Conservation (phyloP, 2,888 invertebrate species). For the Andrena trimmerana region DNA sequence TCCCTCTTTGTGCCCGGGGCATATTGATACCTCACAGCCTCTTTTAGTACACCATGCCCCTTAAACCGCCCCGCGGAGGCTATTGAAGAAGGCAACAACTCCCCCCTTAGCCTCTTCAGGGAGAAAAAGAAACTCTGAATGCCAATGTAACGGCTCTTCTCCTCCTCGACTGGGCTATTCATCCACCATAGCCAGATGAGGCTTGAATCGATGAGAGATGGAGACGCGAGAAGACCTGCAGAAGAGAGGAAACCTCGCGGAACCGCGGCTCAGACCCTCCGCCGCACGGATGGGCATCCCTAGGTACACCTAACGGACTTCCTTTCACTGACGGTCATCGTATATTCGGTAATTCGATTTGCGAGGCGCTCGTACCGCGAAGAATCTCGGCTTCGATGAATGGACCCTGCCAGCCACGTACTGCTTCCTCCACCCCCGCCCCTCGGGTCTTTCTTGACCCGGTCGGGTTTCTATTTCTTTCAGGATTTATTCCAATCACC, state of each 20-base stretch:
- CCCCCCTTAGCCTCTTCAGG: not conserved
- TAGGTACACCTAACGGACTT: constrained; percentile 84
- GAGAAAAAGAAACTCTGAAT: not conserved
- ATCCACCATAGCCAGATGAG: constrained; percentile 56
- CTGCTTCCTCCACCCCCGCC: constrained; percentile 13
- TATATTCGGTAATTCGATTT: constrained; percentile 78
- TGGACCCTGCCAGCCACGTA: constrained; percentile 37
- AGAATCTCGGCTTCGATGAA: constrained; percentile 58
- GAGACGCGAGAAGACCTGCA: constrained; percentile 82
- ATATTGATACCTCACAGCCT: not conserved
- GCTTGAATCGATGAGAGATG: constrained; percentile 69
- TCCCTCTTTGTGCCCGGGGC: not conserved
- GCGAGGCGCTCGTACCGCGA: constrained; percentile 40
- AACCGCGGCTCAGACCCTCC: constrained; percentile 79
- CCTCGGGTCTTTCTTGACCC: no score
- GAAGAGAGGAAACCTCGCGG: constrained; percentile 84
- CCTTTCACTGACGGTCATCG: constrained; percentile 80
- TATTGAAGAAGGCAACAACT: constrained; percentile 1
- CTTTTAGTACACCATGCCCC: not conserved
- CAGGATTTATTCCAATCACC: no score
- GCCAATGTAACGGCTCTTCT: constrained; percentile 14
- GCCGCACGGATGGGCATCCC: constrained; percentile 77
- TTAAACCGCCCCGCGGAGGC: not conserved
- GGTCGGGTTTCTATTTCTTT: no score
- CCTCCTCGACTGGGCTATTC: constrained; percentile 5